phyloP scores from a whole-genome alignment of 2,888 invertebrate genomes.

The Lasioglossum lativentre region DNA sequence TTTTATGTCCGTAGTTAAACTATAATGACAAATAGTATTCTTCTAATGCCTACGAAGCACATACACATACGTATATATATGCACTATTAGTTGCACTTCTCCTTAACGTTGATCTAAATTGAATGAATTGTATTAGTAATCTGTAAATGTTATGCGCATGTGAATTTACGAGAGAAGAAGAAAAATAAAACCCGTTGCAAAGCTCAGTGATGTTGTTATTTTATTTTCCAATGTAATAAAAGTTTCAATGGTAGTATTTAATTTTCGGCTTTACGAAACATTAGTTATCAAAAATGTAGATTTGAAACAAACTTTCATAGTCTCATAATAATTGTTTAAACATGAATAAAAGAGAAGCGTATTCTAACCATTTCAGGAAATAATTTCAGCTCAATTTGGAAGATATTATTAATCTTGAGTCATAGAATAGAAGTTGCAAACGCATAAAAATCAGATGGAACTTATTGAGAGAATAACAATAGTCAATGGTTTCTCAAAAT shows the following conservation, averaged over 20 bases:
- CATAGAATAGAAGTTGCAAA: background rate
- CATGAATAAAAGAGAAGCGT: background rate
- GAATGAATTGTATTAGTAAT: background rate
- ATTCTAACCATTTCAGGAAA: background rate
- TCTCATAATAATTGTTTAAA: too few species aligned
- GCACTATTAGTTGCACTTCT: background rate
- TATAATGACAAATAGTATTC: background rate
- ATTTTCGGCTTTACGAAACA: background rate
- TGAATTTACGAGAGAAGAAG: background rate
- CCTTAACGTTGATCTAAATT: background rate
- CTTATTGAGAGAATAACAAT: background rate
- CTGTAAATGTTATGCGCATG: background rate
- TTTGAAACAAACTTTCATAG: background rate
- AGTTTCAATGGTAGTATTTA: background rate
- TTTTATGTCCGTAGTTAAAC: background rate
- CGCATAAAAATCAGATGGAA: background rate
- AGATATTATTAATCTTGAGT: background rate
- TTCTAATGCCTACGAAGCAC: background rate
- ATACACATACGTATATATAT: background rate
- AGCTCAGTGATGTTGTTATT: background rate
- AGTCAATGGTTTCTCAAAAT: background rate
- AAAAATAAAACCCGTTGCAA: background rate
- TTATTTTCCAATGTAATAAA: background rate
- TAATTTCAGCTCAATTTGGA: too few species aligned
- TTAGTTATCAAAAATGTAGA: background rate